phyloP scores from a whole-genome alignment of 2,113 vertebrate genomes.

The zebrafish (Danio rerio) region DNA sequence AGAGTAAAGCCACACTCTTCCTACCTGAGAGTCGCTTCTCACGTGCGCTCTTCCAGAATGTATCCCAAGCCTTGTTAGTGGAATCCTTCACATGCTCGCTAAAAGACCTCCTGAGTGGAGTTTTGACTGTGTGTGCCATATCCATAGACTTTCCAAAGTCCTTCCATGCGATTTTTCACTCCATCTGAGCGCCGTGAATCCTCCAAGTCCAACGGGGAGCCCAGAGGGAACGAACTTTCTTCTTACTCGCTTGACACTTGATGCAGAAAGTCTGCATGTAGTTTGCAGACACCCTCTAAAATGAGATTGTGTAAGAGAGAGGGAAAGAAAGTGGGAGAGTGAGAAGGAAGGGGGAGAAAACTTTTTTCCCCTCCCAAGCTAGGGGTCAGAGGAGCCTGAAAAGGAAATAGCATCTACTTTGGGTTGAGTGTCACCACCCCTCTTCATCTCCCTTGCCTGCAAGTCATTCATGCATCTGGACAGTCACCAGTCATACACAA shows the following conservation, averaged over 20 bases:
- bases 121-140: conserved; percentile 69
- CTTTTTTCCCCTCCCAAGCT: conserved; percentile 60
- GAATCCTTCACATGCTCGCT: conserved; percentile 81
- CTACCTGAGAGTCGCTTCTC: conserved; percentile 82
- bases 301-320: conserved; percentile 50
- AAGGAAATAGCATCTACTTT: conserved; percentile 77
- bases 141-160: conserved; percentile 55
- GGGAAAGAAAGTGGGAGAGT: conserved; percentile 36
- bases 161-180: conserved; percentile 31
- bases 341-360: conserved; percentile 34
- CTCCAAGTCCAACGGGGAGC: conserved; percentile 6
- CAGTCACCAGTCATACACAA: not conserved
- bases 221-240: conserved; percentile 40
- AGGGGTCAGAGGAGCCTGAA: conserved; percentile 68
- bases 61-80: conserved; percentile 79
- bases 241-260: conserved; percentile 60
- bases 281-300: conserved; percentile 64
- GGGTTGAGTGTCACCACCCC: conserved; percentile 50
- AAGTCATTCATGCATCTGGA: conserved; percentile 43
- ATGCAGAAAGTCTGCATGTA: conserved; percentile 70
- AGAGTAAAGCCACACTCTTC: conserved; percentile 12
- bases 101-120: conserved; percentile 77
- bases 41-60: conserved; percentile 82
- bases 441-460: conserved; percentile 11
- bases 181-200: conserved; percentile 5